Percentiles rank a stretch among this genome's conserved stretches.
phyloP scores from a whole-genome alignment of 2,797 vertebrate genomes.

The Pitangus sulphuratus region DNA sequence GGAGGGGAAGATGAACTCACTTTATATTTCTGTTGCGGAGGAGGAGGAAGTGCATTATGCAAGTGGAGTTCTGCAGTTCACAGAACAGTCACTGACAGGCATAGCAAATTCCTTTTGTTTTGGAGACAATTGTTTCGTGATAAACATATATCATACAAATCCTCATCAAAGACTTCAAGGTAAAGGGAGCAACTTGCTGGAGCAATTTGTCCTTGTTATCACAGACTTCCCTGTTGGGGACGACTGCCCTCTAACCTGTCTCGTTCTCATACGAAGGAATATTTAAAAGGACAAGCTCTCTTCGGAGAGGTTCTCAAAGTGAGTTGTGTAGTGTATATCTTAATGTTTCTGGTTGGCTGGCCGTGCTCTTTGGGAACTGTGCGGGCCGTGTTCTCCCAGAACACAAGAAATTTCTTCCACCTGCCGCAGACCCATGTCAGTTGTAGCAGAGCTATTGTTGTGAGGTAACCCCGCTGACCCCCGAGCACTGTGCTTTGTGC shows the following conservation, averaged over 20 bases:
- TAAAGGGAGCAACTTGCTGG: neutral
- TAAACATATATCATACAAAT: neutral
- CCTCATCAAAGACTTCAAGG: neutral
- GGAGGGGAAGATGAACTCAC: neutral
- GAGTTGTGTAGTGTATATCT: neutral
- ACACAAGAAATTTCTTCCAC: constrained; percentile 37
- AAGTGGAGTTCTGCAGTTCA: neutral
- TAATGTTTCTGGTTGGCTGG: constrained; percentile 40
- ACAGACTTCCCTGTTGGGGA: neutral
- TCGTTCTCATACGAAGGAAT: neutral
- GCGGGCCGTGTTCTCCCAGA: constrained; percentile 41
- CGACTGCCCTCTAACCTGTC: constrained; percentile 23
- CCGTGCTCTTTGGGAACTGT: constrained; percentile 43
- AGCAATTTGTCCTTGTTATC: neutral
- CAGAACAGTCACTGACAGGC: neutral
- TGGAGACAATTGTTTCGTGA: neutral
- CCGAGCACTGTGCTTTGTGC: constrained; percentile 23
- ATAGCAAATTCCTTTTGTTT: neutral
- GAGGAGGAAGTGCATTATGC: neutral
- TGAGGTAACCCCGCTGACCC: constrained; percentile 33
- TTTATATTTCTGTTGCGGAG: neutral
- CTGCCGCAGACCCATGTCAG: constrained; percentile 10
- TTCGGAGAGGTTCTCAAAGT: neutral
- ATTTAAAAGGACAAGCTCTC: constrained; percentile 7
- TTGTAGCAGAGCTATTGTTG: constrained; percentile 42